Evolutionary conservation across 2,888 invertebrate genomes (phyloP).

Genomic region (Drosophila neonasuta): DNA sequence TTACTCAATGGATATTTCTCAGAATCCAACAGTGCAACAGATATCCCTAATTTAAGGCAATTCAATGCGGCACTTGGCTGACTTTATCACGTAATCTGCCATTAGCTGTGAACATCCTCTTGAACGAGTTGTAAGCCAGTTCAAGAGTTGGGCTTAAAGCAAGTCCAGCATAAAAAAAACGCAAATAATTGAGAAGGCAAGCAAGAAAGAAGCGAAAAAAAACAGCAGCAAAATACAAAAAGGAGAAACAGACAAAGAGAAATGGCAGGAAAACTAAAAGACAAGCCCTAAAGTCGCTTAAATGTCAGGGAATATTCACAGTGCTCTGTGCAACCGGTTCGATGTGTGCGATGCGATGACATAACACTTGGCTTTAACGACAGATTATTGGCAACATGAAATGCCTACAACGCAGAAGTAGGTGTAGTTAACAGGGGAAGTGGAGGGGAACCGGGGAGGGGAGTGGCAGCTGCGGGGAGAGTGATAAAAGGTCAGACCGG

Average conservation of each 20-base stretch:
- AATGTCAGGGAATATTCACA: conserved; percentile 42
- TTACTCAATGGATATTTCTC: conserved; percentile 2
- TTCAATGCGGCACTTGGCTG: conserved; percentile 30
- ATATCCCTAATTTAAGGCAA: conserved; percentile 7
- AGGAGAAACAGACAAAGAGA: conserved; percentile 35
- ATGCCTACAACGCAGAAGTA: neutral
- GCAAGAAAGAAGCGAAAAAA: conserved; percentile 13
- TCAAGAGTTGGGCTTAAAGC: conserved; percentile 17
- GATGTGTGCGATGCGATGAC: conserved; percentile 63
- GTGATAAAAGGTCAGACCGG: conserved; percentile 50
- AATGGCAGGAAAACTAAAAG: conserved; percentile 38
- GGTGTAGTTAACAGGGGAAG: neutral
- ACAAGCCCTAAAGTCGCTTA: conserved; percentile 54
- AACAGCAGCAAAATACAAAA: conserved; percentile 1
- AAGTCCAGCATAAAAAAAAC: conserved; percentile 7
- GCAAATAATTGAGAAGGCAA: conserved; percentile 17
- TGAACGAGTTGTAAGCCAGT: conserved; percentile 37
- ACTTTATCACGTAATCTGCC: conserved; percentile 46
- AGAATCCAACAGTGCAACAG: neutral
- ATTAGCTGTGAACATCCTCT: conserved; percentile 42
- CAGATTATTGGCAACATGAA: conserved; percentile 61
- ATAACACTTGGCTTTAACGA: conserved; percentile 67
- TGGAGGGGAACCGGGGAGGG: neutral
- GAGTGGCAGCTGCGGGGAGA: neutral
- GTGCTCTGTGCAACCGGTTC: conserved; percentile 62